Evolutionary conservation across 1,140 invertebrate genomes (phyloP), one percentile per base, ranked within the genome.

Genomic region (Drosophila kurseongensis): DNA sequence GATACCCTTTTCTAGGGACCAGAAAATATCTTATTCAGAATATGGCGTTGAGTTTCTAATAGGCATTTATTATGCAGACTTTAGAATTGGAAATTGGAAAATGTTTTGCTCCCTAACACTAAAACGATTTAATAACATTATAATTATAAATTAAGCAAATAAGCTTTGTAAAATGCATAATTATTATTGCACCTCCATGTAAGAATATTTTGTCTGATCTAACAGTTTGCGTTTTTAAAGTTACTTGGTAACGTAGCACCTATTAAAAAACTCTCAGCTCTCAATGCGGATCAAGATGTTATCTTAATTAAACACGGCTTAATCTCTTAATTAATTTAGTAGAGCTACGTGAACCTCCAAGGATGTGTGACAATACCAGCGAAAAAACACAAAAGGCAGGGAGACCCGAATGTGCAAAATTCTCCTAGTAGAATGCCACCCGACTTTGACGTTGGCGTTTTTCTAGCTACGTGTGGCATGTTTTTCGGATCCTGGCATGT

Each of bases 401-500:
- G 45, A 35, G 56, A 50, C 35, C 8, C 65, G 18, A 76, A 60
- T 65, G 45, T 68, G 47, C 18, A 42, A 44, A 55, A 62, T 66
- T 42, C 42, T 27, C 38, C 18, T 32, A 8, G 29, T 32, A 55
- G 74, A 48, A 74, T 74, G 72, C 68, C 50, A 74, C 50, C 47
- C 61, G 9, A 56, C 58, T 51, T 74, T 65, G 73, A 75, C 38
- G 51, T 38, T 63, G 78, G 67, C 50, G 55, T 73, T 75, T 63
- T 68, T 71, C 52, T 51, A 72, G 60, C 54, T 66, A 65, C 61
- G 60, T 80, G 63, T 36, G 56, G 40, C 66, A 67, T 63, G 69
- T 69, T 73, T 60, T 45, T 35, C 10, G 59, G 55, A 16, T 52
- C 57, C 47, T 77, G 74, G 74, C 63, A 45, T 59, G 60, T 62